Base-by-base conservation (phyloP, 1,140 invertebrate genomes). In the Nymphalis io region DNA sequence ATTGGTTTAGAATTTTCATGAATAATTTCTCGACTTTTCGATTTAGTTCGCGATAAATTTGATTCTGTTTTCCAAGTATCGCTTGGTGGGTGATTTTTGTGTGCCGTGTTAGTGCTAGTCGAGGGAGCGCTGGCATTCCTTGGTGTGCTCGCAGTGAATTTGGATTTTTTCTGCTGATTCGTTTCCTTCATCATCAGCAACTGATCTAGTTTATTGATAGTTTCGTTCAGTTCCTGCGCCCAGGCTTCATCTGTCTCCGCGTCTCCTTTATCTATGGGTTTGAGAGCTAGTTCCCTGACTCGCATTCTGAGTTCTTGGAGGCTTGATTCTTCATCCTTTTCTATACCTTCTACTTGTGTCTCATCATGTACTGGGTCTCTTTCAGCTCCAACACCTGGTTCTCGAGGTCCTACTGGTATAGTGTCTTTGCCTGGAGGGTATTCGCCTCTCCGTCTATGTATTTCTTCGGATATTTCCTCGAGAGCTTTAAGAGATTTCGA, bases 401-500 rank as follows among this genome's bases (percentile, higher is more conserved):
- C 97, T 75, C 97, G 89, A 0, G 96, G 96, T 11, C 96, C 94
- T 1, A 92, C 90, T 13, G 93, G 90, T 46, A 93, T 85, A 21
- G 87, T 81, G 53, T 92, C 89, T 27, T 91, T 92, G 0, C 83
- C 84, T 38, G 87, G 89, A 42, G 79, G 87, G 68, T 90, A 91
- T 57, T 90, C 86, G 3, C 88, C 90, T 12, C 88, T 68, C 4
- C 94, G 92, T 68, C 94, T 93, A 88, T 99, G 98, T 81, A 99
- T 98, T 87, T 98, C 97, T 91, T 98, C 97, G 71, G 97, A 98
- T 74, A 99, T 98, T 81, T 95, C 94, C 88, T 99, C 98, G 6
- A 99, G 91, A 76, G 96, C 96, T 78, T 95, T 94, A 21, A 99
- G 90, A 0, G 97, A 96, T 76, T 96, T 95, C 0, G 97, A 94